phyloP scores from a whole-genome alignment of 2,888 invertebrate species.

The Chirona hameri region DNA sequence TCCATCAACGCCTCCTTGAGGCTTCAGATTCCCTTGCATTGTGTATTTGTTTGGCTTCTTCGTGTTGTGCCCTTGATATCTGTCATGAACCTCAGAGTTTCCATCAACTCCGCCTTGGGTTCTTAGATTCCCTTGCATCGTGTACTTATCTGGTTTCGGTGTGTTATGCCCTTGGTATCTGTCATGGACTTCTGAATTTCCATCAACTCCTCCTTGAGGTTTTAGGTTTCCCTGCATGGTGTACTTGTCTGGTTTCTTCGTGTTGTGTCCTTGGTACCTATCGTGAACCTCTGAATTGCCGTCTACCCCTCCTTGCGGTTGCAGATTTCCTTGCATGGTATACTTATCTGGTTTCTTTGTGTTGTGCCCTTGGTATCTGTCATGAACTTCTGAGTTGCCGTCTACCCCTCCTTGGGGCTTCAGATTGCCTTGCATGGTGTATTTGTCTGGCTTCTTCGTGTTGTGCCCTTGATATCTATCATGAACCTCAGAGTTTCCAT shows the following conservation, averaged over 20 bases:
- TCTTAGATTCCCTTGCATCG: neutral
- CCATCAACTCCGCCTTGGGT: neutral
- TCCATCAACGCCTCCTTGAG: neutral
- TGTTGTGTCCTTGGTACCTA: neutral
- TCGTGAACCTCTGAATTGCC: neutral
- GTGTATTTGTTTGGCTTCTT: neutral
- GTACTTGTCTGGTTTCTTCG: neutral
- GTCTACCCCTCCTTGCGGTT: neutral
- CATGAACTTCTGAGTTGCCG: neutral
- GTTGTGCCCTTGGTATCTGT: neutral
- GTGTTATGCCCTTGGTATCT: neutral
- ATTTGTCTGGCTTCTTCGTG: too few species aligned
- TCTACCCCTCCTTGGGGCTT: too few species aligned
- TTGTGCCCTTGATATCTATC: too few species aligned
- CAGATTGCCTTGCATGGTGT: too few species aligned
- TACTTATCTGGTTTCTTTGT: neutral
- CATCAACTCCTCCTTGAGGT: neutral
- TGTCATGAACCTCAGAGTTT: neutral
- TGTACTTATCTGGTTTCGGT: neutral
- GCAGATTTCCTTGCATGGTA: neutral
- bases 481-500: too few species aligned
- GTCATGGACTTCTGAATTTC: neutral
- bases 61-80: neutral
- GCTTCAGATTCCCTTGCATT: neutral
- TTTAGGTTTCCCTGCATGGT: too few species aligned